Percentiles rank a stretch among this genome's conserved stretches.
Evolutionary conservation across 2,113 vertebrate species (phyloP).

Genomic region (Nothocercus julius): DNA sequence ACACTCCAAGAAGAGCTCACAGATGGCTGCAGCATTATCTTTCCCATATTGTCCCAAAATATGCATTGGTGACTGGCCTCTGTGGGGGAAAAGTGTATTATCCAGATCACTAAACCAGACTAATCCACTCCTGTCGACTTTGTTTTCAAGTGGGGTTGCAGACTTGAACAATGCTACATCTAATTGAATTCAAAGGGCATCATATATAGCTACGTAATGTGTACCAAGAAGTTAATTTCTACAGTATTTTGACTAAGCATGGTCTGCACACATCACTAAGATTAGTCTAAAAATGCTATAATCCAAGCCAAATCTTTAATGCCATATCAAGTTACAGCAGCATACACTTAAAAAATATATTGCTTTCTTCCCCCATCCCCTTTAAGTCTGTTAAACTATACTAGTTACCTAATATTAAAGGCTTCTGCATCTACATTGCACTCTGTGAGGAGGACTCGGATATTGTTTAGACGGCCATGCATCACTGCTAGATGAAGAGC

Average conservation of each 20-base stretch:
- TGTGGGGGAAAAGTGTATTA: conserved; percentile 54
- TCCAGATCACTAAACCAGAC: neutral
- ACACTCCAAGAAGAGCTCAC: conserved; percentile 96
- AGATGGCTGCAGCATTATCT: conserved; percentile 96
- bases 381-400: neutral
- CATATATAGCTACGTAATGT: neutral
- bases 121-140: neutral
- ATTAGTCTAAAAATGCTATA: neutral
- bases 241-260: neutral
- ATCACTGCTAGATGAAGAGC: conserved; percentile 97
- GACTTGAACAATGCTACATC: neutral
- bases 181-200: neutral
- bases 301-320: neutral
- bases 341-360: neutral
- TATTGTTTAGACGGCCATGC: conserved; percentile 95
- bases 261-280: neutral
- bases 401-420: conserved; percentile 90
- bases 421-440: conserved; percentile 95
- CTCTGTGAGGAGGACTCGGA: conserved; percentile 94
- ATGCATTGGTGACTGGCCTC: conserved; percentile 97
- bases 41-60: conserved; percentile 97
- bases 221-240: neutral
- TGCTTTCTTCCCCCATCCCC: neutral
- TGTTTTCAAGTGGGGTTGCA: neutral
- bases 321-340: neutral